Evolutionary conservation across 53 echinoderm and acorn worm genomes (phyloP), one percentile per base, ranked within the genome.

Genomic region (Henricia sp.): DNA sequence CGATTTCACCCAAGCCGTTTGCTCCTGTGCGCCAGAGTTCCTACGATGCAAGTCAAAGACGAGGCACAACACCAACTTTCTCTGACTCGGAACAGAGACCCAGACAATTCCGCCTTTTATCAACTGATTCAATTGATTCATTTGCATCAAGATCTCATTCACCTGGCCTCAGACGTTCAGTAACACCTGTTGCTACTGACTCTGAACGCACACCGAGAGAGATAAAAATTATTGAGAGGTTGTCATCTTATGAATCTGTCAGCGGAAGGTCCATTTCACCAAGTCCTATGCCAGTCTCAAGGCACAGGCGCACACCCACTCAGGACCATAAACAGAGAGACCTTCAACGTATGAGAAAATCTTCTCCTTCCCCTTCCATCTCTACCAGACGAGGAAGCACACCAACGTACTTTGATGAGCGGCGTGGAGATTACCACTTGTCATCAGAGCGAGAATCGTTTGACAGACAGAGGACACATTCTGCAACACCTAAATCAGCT

Each of bases 191-290:
- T 59, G 80, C 39, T 19, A 57, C 80, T 64, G 58, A 80, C 28
- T 62, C 80, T 63, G 80, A 80, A 50, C 80, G 80, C 20, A 80
- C 63, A 64, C 50, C 50, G 20, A 63, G 80, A 37, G 80, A 80
- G 48, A 50, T 80, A 19, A 62, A 41, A 41, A 80, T 80, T 50
- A 80, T 80, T 17, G 65, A 80, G 21, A 80, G 80, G 35, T 63
- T 80, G 80, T n/a, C 63, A 20, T 80, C 80, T 16, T 80, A 63
- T 46, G 80, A 80, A 8, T 80, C 64, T 0, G n/a, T 50, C 80
- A 80, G 60, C 19, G 77, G 37, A 9, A 53, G 71, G 33, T 50
- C 71, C 21, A 24, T 73, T 34, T 52, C 53, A 52, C 71, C 57
- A 44, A 44, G 44, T 44, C 6, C 13, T 44, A 6, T 9, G 6